Evolutionary conservation across 2,888 invertebrate species (phyloP), one percentile per base, ranked within the genome.

Genomic region (Augochlorella aurata): DNA sequence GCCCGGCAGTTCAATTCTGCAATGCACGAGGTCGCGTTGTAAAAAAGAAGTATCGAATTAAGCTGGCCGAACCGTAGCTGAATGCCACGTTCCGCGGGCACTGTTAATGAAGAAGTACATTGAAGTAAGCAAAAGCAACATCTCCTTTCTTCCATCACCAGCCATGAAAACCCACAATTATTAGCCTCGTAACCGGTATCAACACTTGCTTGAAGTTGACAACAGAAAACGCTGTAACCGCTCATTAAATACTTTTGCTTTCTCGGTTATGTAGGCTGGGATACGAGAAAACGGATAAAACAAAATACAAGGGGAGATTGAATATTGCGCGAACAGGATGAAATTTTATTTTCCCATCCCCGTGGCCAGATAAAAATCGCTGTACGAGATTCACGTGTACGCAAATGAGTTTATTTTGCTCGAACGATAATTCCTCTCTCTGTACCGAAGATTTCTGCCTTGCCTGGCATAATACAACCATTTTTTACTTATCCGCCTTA

Each of bases 51-150:
- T 65, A 73, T 69, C 38, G 21, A 49, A 47, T 44, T 52, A 65
- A 65, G 73, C 73, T 52, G 54, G 52, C 63, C 29, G 80, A 50
- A 61, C 73, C 54, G 47, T 14, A 21, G 47, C 29, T 29, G 38
- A 54, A 66, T 47, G 21, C 65, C 24, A 54, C 50, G 54, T 50
- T 54, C 58, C 69, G 49, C 58, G 14, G 50, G 29, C 45, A 65
- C 68, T 49, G 73, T 79, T 81, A 80, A 81, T 80, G 80, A 81
- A 81, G 81, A 81, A 81, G 80, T 81, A 74, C 81, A 54, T 68
- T n/a, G 79, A 73, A 54, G 54, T 79, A 69, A 66, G 80, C 73
- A 45, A 81, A 74, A 67, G 78, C 78, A 78, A 72, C 80, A 63
- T 73, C 74, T 80, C 69, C 69, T 81, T 81, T 81, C 81, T 81